These are phyloP conservation scores for Gymnogyps californianus DNA, from an alignment of 2,113 vertebrate species.

Conservation along the genomic window DNA sequence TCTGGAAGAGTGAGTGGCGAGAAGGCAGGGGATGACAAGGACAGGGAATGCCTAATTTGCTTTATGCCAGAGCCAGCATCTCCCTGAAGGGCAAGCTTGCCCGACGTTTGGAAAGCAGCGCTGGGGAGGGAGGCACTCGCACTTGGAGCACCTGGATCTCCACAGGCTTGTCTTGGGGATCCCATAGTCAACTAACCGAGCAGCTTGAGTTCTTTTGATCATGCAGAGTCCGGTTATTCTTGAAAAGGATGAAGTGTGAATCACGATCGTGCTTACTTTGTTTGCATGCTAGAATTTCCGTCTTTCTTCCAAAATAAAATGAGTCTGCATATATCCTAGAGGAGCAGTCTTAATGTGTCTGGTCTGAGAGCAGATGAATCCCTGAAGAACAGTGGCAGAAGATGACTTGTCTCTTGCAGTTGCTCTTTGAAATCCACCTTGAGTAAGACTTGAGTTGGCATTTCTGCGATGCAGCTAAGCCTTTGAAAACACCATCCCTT, in stretches of 20 bases:
- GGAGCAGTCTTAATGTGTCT: neutral
- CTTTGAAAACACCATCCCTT: neutral
- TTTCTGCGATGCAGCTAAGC: neutral
- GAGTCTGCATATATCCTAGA: neutral
- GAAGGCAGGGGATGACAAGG: neutral
- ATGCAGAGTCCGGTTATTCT: accelerated
- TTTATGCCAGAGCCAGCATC: neutral
- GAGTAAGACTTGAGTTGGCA: neutral
- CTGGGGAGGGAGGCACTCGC: neutral
- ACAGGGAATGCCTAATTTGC: neutral
- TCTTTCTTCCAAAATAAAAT: neutral
- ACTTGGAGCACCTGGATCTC: neutral
- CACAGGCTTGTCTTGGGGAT: neutral
- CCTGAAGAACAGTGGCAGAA: neutral
- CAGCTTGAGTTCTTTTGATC: neutral
- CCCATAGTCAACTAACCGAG: neutral
- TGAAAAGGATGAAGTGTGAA: neutral
- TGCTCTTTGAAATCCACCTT: neutral
- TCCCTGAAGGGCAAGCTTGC: neutral
- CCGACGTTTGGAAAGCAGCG: neutral
- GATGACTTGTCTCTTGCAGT: neutral
- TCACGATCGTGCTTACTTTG: accelerated
- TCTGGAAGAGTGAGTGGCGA: neutral
- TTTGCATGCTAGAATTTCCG: neutral
- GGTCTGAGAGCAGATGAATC: neutral